phyloP scores from a whole-genome alignment of 2,888 invertebrate genomes.

The Serripes groenlandicus region DNA sequence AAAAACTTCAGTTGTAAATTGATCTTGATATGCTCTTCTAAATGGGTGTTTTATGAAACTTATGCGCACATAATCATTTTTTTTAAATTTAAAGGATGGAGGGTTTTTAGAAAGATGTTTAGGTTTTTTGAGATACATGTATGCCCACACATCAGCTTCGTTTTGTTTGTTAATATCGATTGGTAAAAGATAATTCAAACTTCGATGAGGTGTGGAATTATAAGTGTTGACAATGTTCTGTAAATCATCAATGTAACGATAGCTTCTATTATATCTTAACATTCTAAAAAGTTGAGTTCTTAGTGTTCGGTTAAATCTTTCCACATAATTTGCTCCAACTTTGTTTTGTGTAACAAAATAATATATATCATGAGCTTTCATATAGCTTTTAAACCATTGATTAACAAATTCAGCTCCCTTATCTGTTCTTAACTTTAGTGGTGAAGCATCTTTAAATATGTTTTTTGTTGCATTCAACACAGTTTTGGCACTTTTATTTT shows the following conservation, averaged over 20 bases:
- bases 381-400: constrained; percentile 17
- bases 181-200: constrained; percentile 10
- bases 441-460: constrained; percentile 6
- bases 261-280: constrained; percentile 27
- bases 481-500: constrained; percentile 24
- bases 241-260: constrained; percentile 31
- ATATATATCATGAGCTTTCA: constrained; percentile 13
- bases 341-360: constrained; percentile 19
- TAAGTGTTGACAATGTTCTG: constrained; percentile 25
- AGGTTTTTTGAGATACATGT: not conserved
- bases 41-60: constrained; percentile 50
- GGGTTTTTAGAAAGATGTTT: not conserved
- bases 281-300: constrained; percentile 4
- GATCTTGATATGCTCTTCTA: constrained; percentile 51
- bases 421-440: constrained; percentile 6
- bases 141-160: constrained; percentile 35
- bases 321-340: constrained; percentile 23
- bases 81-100: constrained; percentile 27
- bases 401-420: constrained; percentile 30
- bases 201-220: constrained; percentile 21
- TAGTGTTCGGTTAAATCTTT: constrained; percentile 21
- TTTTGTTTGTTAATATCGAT: constrained; percentile 20
- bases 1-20: constrained; percentile 52
- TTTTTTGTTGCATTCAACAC: constrained; percentile 25
- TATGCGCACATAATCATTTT: constrained; percentile 39